These are phyloP conservation scores for Toxonevra muliebris DNA, from an alignment of 2,888 invertebrate genomes.

Conservation along the genomic window DNA sequence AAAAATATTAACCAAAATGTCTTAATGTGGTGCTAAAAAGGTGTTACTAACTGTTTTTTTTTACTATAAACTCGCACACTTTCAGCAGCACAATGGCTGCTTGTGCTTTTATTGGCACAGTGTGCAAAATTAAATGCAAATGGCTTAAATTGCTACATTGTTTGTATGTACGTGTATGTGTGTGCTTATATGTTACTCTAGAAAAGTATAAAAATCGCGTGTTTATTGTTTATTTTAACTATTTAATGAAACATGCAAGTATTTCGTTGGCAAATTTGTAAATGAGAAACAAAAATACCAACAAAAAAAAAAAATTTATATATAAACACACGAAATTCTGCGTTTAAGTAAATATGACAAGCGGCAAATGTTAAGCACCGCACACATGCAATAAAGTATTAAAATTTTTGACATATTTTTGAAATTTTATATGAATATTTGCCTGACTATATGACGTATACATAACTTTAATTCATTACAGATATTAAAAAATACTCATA, in stretches of 20 bases:
- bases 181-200: not conserved
- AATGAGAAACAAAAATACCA: no score
- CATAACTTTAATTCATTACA: not conserved
- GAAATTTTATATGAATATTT: no score
- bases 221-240: constrained; percentile 18
- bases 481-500: constrained; percentile 14
- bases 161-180: not conserved
- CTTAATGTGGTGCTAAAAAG: constrained; percentile 33
- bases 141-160: not conserved
- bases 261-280: no score
- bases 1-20: constrained; percentile 9
- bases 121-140: constrained; percentile 12
- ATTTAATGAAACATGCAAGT: not conserved
- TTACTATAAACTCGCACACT: no score
- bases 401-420: no score
- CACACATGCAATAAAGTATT: no score
- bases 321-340: not conserved
- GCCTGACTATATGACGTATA: not conserved
- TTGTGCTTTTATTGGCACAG: not conserved
- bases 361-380: constrained; percentile 1
- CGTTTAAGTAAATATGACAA: constrained; percentile 19
- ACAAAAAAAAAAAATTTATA: no score
- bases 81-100: no score
- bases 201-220: constrained; percentile 14
- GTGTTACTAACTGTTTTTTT: constrained; percentile 17